Evolutionary conservation across 2,888 invertebrate species (phyloP).

Genomic region (Acholoe squamosa): DNA sequence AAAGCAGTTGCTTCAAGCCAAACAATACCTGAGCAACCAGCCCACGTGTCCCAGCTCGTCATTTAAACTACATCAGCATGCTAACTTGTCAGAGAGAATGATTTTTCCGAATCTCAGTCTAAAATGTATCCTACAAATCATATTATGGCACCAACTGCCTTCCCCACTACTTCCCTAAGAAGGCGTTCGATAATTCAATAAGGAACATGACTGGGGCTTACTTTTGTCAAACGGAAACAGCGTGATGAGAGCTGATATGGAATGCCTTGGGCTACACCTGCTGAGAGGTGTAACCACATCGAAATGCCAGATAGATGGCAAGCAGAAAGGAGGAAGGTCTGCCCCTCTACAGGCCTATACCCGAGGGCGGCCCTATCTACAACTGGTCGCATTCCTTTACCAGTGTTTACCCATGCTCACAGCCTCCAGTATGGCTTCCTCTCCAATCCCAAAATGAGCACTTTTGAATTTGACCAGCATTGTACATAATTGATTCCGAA

Average conservation of each 20-base stretch:
- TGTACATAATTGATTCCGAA: too few relatives aligned
- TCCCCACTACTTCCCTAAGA: neutral
- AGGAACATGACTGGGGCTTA: neutral
- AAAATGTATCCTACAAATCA: slow-evolving; percentile 3
- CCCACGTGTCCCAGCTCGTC: too few relatives aligned
- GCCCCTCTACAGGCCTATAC: too few relatives aligned
- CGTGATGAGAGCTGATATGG: neutral
- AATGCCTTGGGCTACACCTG: neutral
- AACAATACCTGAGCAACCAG: too few relatives aligned
- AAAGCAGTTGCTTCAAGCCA: too few relatives aligned
- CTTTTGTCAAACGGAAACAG: neutral
- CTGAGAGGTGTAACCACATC: neutral
- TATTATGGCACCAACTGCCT: neutral
- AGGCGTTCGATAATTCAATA: neutral
- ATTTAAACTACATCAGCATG: too few relatives aligned
- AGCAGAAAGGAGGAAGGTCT: neutral
- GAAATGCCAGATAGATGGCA: neutral
- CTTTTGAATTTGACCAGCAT: too few relatives aligned
- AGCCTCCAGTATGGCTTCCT: too few relatives aligned
- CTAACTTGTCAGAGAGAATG: neutral
- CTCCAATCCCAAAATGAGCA: too few relatives aligned
- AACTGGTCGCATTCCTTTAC: too few relatives aligned
- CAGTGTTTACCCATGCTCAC: too few relatives aligned
- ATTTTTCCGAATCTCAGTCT: neutral
- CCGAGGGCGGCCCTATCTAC: too few relatives aligned